Percentiles rank a stretch among this genome's conserved stretches.
Evolutionary conservation across 2,888 invertebrate species (phyloP).

Genomic region (Minunthozetes semirufus): DNA sequence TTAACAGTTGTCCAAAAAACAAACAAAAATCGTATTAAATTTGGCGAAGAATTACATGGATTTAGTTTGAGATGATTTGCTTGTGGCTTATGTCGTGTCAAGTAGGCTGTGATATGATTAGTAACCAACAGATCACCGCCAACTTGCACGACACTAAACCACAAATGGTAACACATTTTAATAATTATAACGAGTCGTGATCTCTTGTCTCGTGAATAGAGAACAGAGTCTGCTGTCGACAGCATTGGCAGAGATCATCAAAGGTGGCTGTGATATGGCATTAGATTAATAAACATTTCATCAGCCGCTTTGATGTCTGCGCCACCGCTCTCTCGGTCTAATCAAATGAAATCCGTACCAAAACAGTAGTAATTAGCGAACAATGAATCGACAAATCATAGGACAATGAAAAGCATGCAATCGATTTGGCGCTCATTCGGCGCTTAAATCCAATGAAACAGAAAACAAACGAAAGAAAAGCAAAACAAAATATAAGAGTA

Average conservation of each 20-base stretch:
- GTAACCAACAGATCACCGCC: constrained; percentile 39
- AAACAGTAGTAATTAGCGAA: neutral
- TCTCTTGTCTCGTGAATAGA: neutral
- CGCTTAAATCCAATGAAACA: too few species aligned
- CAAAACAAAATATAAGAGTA: too few species aligned
- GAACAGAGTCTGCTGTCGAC: constrained; percentile 22
- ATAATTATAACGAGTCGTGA: too few species aligned
- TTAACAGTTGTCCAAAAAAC: neutral
- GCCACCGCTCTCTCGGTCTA: neutral
- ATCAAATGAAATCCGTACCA: too few species aligned
- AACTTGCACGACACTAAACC: constrained; percentile 32
- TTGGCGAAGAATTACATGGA: neutral
- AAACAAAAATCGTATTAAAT: neutral
- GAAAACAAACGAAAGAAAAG: too few species aligned
- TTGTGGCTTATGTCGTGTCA: constrained; percentile 54
- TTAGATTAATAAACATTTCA: constrained; percentile 43
- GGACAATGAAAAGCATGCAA: neutral
- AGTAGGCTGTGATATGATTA: constrained; percentile 94
- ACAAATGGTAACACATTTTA: neutral
- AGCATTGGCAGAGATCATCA: constrained; percentile 43
- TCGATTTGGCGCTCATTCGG: too few species aligned
- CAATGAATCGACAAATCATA: neutral
- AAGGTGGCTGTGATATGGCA: constrained; percentile 51
- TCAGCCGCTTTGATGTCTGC: constrained; percentile 45
- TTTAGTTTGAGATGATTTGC: neutral